Percentiles rank a stretch among this genome's conserved stretches.
Conservation (phyloP, 2,888 invertebrate species). For the Atrina japonica region DNA sequence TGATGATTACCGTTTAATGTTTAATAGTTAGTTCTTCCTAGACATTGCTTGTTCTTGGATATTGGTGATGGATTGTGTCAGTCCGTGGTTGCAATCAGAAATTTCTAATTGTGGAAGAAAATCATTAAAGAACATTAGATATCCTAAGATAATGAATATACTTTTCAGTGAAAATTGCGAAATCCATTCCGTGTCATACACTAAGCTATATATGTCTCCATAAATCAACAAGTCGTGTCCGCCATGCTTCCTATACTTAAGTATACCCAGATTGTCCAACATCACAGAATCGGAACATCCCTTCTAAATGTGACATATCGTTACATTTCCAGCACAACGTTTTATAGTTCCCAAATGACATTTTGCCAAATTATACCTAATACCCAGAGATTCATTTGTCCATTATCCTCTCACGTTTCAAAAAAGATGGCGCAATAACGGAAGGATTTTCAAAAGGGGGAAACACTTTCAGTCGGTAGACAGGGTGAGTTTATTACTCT, state of each 20-base stretch:
- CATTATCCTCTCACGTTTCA: constrained; percentile 50
- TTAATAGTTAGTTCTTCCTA: no score
- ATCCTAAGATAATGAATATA: constrained; percentile 20
- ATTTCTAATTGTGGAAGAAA: constrained; percentile 28
- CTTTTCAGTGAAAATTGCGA: constrained; percentile 27
- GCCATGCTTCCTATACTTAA: constrained; percentile 38
- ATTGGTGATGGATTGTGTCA: constrained; percentile 23
- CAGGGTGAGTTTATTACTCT: constrained; percentile 36
- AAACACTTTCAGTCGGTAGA: constrained; percentile 47
- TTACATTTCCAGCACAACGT: constrained; percentile 37
- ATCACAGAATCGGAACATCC: constrained; percentile 27
- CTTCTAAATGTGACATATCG: constrained; percentile 41
- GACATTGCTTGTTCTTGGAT: no score
- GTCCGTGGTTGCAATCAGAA: constrained; percentile 12
- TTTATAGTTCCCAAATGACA: constrained; percentile 32
- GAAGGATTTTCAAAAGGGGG: constrained; percentile 46
- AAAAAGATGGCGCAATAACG: constrained; percentile 48
- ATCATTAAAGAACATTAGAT: constrained; percentile 30
- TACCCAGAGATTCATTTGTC: constrained; percentile 32
- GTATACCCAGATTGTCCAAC: constrained; percentile 32
- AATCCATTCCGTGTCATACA: constrained; percentile 23
- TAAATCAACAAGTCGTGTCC: constrained; percentile 40
- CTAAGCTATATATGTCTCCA: constrained; percentile 23
- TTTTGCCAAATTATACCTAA: constrained; percentile 43
- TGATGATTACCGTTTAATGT: no score